phyloP scores from a whole-genome alignment of 1,140 invertebrate species.

The Neodiprion lecontei region DNA sequence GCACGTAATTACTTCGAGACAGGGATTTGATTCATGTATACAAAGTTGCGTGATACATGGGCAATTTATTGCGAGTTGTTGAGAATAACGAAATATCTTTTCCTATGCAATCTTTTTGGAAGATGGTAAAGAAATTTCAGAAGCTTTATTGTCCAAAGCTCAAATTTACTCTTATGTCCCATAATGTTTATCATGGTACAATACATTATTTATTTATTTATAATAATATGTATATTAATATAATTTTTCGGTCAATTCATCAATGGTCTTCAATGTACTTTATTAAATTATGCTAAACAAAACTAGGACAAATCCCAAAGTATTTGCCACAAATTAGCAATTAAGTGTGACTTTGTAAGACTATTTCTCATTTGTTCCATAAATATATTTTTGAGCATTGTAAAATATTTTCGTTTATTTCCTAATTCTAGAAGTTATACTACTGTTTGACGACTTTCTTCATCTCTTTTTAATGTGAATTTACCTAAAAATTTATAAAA shows the following conservation, averaged over 20 bases:
- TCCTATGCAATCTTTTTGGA: not conserved
- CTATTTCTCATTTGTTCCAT: not conserved
- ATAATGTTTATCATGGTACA: not conserved
- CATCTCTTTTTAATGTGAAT: no score
- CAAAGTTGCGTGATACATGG: not conserved
- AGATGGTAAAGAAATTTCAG: not conserved
- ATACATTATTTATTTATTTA: not conserved
- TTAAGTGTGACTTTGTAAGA: conserved; percentile 1
- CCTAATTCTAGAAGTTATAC: no score
- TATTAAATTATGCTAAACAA: not conserved
- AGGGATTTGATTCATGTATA: not conserved
- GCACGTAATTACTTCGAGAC: not conserved
- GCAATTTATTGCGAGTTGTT: not conserved
- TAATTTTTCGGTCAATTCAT: not conserved
- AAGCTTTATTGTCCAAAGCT: not conserved
- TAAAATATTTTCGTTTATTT: no score
- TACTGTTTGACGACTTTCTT: no score
- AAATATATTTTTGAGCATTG: conserved; percentile 9
- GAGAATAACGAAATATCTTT: not conserved
- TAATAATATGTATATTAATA: not conserved
- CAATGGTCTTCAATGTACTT: not conserved
- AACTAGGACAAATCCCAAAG: conserved; percentile 5
- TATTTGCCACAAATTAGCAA: conserved; percentile 10
- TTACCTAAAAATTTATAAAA: no score
- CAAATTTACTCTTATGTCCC: not conserved